Percentiles rank a stretch among this genome's conserved stretches.
phyloP scores from a whole-genome alignment of 1,140 invertebrate genomes.

The Aphelenchoides avenae region DNA sequence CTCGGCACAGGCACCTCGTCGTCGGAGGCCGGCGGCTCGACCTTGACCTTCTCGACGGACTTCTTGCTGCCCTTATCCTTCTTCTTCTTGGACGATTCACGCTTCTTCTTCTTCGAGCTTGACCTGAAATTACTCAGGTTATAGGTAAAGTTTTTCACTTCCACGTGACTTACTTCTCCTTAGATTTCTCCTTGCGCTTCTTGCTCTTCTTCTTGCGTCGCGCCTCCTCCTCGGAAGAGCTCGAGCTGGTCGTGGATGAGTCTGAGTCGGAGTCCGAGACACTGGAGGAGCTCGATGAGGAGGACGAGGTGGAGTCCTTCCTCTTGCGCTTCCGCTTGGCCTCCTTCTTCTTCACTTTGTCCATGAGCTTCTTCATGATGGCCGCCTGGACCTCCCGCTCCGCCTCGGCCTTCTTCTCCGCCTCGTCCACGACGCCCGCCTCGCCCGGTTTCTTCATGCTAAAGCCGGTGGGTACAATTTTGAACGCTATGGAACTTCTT shows the following conservation, averaged over 20 bases:
- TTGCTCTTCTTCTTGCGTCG: slow-evolving; percentile 10
- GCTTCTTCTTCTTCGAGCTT: no score
- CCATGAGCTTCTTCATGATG: slow-evolving; percentile 35
- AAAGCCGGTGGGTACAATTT: background rate
- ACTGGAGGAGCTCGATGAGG: slow-evolving; percentile 16
- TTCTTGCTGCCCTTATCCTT: no score
- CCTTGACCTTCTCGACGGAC: no score
- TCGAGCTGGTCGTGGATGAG: slow-evolving; percentile 1
- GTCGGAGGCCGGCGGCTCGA: no score
- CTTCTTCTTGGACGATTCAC: no score
- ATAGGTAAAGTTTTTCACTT: no score
- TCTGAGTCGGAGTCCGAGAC: slow-evolving; percentile 34
- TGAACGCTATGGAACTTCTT: slow-evolving; percentile 12
- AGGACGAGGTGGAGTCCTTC: slow-evolving; percentile 25
- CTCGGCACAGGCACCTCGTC: no score
- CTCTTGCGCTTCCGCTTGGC: slow-evolving; percentile 21
- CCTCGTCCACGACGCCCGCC: slow-evolving; percentile 10
- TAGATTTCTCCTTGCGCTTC: background rate
- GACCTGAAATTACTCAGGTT: no score
- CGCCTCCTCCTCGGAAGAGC: background rate
- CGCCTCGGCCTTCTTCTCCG: slow-evolving; percentile 10
- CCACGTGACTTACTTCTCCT: no score
- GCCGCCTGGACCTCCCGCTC: slow-evolving; percentile 35
- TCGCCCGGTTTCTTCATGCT: slow-evolving; percentile 47
- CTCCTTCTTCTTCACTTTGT: slow-evolving; percentile 35